Evolutionary conservation across 2,888 invertebrate species (phyloP), one percentile per base, ranked within the genome.

Genomic region (Cataglyphis livida): DNA sequence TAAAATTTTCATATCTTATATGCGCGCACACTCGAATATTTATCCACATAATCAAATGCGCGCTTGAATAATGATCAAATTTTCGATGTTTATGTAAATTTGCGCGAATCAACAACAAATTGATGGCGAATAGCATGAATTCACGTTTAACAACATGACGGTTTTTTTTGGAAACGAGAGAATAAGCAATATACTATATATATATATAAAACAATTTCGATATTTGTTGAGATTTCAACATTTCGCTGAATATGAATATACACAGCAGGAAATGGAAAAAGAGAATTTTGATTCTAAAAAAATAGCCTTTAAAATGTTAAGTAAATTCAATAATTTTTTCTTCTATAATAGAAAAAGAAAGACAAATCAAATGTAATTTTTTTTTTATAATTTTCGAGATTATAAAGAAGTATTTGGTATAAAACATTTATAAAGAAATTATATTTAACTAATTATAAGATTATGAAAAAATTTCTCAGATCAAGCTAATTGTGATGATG

Each of bases 21-120:
- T 32, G 10, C 28, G 21, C 25, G 32, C 7, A 25, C 18, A 21
- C 4, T 68, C 51, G 59, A 70, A 59, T 35, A 44, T 79, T 70
- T 70, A 59, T 70, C 57, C 54, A 15, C 28, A 41, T 68, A 68
- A 76, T 76, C 66, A 68, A 68, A 41, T 15, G 54, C 15, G 54
- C 25, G 3, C 25, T 25, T 51, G 25, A 62, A 35, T 5, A 21
- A 25, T 25, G 9, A 54, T 28, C 28, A 66, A 76, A 65, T 76
- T 41, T 57, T 9, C 15, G 15, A 41, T 32, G 38, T 57, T 57
- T 32, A 64, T 57, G 6, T 9, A 9, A 0, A 62, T 9, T 32
- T 21, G 35, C 32, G 38, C 18, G 41, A 38, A 35, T 44, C 44
- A 44, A 66, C n/a, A 32, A 12, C 21, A 25, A 64, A 38, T 64